Evolutionary conservation across 2,113 vertebrate species (phyloP).

Genomic region (Hystrix brachyura): DNA sequence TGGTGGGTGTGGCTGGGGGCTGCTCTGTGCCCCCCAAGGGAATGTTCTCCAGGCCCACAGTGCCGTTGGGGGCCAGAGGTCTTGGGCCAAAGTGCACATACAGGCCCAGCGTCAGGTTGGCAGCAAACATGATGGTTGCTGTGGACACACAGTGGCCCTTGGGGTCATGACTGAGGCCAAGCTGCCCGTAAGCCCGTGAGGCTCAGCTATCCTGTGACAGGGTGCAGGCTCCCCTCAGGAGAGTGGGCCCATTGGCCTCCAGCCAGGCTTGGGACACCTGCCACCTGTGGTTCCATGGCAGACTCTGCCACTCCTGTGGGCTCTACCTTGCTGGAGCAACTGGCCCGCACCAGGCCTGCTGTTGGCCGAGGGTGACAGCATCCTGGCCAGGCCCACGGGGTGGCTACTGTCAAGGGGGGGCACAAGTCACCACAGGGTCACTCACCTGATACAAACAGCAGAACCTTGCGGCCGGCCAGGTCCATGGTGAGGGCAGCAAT

Average conservation of each 20-base stretch:
- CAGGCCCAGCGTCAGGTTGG: conserved; percentile 92
- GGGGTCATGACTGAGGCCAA: rapidly evolving
- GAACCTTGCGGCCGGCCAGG: conserved; percentile 94
- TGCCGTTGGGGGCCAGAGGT: conserved; percentile 74
- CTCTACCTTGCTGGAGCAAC: background rate
- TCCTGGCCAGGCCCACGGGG: background rate
- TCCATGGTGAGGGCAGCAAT: conserved; percentile 94
- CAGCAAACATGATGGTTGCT: conserved; percentile 92
- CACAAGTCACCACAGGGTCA: rapidly evolving
- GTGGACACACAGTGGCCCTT: conserved; percentile 43
- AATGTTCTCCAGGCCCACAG: background rate
- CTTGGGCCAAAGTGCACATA: conserved; percentile 82
- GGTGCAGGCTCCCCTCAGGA: rapidly evolving
- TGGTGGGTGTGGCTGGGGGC: background rate
- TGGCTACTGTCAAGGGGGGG: background rate
- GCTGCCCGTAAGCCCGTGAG: background rate
- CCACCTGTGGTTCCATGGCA: rapidly evolving
- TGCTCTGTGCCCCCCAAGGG: background rate
- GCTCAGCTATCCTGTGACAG: background rate
- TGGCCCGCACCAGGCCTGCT: background rate
- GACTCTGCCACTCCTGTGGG: rapidly evolving
- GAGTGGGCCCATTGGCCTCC: rapidly evolving
- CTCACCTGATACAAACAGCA: conserved; percentile 94
- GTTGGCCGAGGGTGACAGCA: rapidly evolving
- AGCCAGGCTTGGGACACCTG: rapidly evolving